Evolutionary conservation across 2,113 vertebrate genomes (phyloP).

Genomic region (Tyrannus savana): DNA sequence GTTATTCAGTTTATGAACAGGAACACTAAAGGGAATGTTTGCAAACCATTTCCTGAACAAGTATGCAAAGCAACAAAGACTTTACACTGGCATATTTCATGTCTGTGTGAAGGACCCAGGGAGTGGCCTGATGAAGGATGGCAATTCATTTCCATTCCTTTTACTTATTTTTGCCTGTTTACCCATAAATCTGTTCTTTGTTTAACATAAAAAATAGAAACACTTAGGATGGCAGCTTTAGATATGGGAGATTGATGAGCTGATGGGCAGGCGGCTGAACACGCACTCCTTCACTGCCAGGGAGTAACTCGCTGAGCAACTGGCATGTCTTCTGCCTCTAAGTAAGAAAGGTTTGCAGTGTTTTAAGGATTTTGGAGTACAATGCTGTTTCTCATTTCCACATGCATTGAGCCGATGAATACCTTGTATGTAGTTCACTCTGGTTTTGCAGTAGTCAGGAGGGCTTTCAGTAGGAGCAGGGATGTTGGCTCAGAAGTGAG

Average conservation of each 20-base stretch:
- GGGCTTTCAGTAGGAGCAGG: background rate
- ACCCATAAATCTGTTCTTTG: conserved; percentile 17
- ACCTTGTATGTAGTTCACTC: background rate
- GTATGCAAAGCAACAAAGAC: background rate
- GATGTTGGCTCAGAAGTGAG: background rate
- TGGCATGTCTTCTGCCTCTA: background rate
- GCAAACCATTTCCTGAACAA: background rate
- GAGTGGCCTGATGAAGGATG: background rate
- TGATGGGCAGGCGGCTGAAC: background rate
- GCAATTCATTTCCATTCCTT: background rate
- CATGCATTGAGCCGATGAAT: background rate
- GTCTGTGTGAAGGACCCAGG: background rate
- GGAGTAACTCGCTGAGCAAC: background rate
- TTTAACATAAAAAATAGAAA: background rate
- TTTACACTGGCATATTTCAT: background rate
- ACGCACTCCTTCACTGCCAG: background rate
- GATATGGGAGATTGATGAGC: background rate
- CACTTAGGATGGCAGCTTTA: background rate
- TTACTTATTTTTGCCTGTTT: conserved; percentile 22
- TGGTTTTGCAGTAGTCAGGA: background rate
- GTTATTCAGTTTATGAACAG: background rate
- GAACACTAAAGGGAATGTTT: background rate
- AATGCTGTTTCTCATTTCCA: background rate
- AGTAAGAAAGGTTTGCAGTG: background rate
- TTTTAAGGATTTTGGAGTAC: background rate